A percentile compares a stretch with the other conserved stretches of the same genome.
phyloP scores from a whole-genome alignment of 2,888 invertebrate species.

The Lydus trimaculatus region DNA sequence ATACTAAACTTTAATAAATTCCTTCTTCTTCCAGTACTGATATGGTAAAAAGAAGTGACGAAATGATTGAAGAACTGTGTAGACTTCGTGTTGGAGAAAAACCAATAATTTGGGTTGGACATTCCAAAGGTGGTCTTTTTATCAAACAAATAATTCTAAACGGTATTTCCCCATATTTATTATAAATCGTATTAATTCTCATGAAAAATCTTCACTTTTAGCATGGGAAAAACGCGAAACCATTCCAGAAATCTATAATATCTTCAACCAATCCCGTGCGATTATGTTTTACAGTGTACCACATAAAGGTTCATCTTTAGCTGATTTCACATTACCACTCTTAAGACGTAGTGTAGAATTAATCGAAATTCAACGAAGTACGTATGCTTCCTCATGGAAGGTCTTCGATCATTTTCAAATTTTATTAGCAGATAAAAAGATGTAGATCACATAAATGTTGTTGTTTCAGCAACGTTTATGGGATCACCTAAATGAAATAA shows the following conservation, averaged over 20 bases:
- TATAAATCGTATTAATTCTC: neutral
- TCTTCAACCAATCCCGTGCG: constrained; percentile 68
- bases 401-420: no score
- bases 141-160: constrained; percentile 83
- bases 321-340: constrained; percentile 75
- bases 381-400: no score
- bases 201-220: constrained; percentile 35
- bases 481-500: no score
- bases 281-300: constrained; percentile 89
- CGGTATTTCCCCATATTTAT: constrained; percentile 57
- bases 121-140: constrained; percentile 88
- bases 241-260: constrained; percentile 55
- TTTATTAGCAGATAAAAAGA: no score
- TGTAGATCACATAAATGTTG: no score
- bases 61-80: constrained; percentile 72
- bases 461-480: no score
- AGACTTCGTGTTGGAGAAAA: constrained; percentile 73
- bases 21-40: constrained; percentile 62
- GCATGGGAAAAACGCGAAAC: constrained; percentile 63
- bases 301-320: constrained; percentile 82
- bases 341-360: constrained; percentile 80
- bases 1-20: no score
- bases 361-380: constrained; percentile 80
- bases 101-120: constrained; percentile 86
- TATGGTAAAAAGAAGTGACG: constrained; percentile 72